Evolutionary conservation across 2,888 invertebrate genomes (phyloP).

Genomic region (Nomada fucata): DNA sequence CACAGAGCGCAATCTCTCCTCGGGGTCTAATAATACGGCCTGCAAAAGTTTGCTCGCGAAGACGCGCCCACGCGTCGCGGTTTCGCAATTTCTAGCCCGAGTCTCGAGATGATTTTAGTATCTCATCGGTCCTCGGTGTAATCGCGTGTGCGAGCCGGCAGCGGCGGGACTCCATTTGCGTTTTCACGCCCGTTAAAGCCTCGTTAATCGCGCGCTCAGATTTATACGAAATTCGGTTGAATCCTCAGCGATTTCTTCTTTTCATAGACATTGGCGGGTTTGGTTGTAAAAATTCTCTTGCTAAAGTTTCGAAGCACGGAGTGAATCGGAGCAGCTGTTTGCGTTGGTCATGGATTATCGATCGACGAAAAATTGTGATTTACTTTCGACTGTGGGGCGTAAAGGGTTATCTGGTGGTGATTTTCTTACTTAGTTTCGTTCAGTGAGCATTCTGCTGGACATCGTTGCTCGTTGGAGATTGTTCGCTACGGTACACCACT

Average conservation of each 20-base stretch:
- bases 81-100: slow-evolving; percentile 65
- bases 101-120: slow-evolving; percentile 75
- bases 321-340: no score
- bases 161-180: background rate
- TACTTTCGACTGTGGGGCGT: no score
- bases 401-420: background rate
- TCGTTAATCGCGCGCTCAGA: background rate
- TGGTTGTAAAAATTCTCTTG: no score
- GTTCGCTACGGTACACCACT: slow-evolving; percentile 61
- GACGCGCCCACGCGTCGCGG: slow-evolving; percentile 71
- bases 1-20: slow-evolving; percentile 44
- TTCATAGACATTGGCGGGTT: no score
- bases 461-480: slow-evolving; percentile 12
- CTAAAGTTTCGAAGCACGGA: no score
- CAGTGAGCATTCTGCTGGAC: background rate
- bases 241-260: no score
- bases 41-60: slow-evolving; percentile 54
- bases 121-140: slow-evolving; percentile 70
- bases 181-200: background rate
- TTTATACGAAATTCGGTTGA: no score
- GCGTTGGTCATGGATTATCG: no score
- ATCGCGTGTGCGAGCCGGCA: slow-evolving; percentile 51
- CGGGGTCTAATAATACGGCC: slow-evolving; percentile 67
- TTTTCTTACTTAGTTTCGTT: background rate
- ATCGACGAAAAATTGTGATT: no score